These are phyloP conservation scores for Plectropomus leopardus DNA, from an alignment of 2,113 vertebrate genomes.

Conservation along the genomic window DNA sequence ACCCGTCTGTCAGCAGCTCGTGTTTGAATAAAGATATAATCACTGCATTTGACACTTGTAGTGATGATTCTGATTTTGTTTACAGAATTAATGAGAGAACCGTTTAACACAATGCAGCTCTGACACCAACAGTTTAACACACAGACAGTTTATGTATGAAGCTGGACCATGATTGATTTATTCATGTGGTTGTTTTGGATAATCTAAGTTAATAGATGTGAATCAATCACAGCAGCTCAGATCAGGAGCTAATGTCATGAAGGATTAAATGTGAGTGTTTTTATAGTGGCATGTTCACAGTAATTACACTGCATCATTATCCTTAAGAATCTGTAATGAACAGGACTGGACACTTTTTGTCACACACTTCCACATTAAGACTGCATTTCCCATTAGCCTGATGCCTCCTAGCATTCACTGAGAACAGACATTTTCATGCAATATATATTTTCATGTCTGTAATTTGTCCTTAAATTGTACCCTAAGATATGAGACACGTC, in stretches of 20 bases:
- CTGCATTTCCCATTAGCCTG: too few species aligned
- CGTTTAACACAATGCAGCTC: neutral
- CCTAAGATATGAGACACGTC: too few species aligned
- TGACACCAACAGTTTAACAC: neutral
- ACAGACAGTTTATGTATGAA: neutral
- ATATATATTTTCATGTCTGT: too few species aligned
- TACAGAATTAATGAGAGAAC: neutral
- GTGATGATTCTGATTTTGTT: slow-evolving; percentile 11
- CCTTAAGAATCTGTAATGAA: too few species aligned
- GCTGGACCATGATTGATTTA: neutral
- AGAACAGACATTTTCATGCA: too few species aligned
- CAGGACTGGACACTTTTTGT: too few species aligned
- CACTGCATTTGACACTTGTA: neutral
- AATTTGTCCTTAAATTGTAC: too few species aligned
- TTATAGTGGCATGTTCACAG: neutral
- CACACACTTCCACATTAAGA: too few species aligned
- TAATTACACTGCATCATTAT: neutral
- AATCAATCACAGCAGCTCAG: slow-evolving; percentile 7
- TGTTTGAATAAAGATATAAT: slow-evolving; percentile 22
- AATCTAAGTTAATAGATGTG: neutral
- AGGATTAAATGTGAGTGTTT: too few species aligned
- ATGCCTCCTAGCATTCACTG: too few species aligned
- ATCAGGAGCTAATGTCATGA: slow-evolving; percentile 9
- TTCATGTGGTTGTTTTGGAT: neutral
- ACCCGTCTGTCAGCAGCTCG: slow-evolving; percentile 6